A percentile compares a stretch with the other conserved stretches of the same genome.
These are phyloP conservation scores for Okamejei kenojei DNA, from an alignment of 2,797 vertebrate species.

Conservation along the genomic window DNA sequence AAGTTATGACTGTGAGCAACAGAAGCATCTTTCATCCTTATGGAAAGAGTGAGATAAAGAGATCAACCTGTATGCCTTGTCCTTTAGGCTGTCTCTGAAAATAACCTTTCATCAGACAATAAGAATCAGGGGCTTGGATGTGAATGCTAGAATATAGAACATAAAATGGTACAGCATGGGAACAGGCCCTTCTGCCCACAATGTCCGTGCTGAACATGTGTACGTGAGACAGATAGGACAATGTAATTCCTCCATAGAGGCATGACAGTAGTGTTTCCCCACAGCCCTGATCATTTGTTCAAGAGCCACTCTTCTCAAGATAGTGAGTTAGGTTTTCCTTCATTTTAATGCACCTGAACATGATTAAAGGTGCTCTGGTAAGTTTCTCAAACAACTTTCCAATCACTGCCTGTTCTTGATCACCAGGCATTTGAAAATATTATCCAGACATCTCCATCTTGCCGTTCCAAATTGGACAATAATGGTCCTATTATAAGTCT, in stretches of 20 bases:
- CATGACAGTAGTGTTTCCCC: not conserved
- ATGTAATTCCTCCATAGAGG: not conserved
- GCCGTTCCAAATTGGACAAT: not conserved
- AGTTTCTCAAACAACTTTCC: not conserved
- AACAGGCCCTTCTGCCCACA: no score
- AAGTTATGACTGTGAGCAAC: slow-evolving; percentile 32
- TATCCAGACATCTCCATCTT: not conserved
- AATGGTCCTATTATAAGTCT: not conserved
- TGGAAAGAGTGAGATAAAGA: slow-evolving; percentile 28
- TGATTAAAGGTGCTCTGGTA: not conserved
- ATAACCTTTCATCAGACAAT: not conserved
- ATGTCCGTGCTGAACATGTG: not conserved
- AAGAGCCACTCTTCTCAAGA: not conserved
- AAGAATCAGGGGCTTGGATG: not conserved
- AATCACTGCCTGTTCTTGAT: not conserved
- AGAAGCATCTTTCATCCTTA: slow-evolving; percentile 28
- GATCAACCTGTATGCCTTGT: slow-evolving; percentile 12
- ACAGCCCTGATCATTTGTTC: not conserved
- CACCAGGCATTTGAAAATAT: not conserved
- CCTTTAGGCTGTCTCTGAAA: slow-evolving; percentile 25
- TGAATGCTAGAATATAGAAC: not conserved
- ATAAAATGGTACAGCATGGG: no score
- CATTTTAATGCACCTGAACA: not conserved
- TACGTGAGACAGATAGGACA: not conserved
- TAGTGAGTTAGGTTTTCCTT: not conserved